These are phyloP conservation scores for Odobenus rosmarus DNA, from an alignment of 2,113 vertebrate genomes.

Conservation along the genomic window DNA sequence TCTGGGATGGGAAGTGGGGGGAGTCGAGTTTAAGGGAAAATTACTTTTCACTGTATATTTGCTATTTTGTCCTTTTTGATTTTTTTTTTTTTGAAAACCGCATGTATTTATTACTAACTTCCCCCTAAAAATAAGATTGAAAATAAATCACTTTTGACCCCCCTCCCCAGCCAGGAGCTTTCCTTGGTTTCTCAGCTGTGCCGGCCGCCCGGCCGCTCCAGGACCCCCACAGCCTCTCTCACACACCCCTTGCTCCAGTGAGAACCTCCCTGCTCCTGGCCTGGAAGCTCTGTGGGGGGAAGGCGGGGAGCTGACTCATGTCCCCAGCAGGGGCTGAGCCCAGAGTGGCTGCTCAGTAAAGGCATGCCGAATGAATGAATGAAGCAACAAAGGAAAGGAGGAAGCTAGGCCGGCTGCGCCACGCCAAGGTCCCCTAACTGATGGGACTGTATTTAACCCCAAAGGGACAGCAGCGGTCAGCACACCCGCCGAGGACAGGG, in stretches of 20 bases:
- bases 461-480: slow-evolving; percentile 53
- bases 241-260: not conserved
- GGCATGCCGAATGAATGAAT: not conserved
- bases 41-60: not conserved
- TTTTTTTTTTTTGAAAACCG: not conserved
- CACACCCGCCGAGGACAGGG: not conserved
- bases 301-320: not conserved
- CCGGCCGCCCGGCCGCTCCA: not conserved
- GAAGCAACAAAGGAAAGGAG: not conserved
- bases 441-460: slow-evolving; percentile 65
- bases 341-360: not conserved
- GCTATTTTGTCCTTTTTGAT: not conserved
- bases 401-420: not conserved
- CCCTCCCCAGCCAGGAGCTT: not conserved
- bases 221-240: not conserved
- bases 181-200: not conserved
- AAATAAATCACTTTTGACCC: not conserved
- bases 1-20: not conserved
- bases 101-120: not conserved
- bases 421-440: not conserved
- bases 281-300: not conserved
- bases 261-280: not conserved
- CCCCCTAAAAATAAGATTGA: not conserved
- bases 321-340: not conserved
- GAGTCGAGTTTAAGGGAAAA: not conserved